Conservation (phyloP, 92 coral and sea anemone species). For the Epizoanthus ramosus region DNA sequence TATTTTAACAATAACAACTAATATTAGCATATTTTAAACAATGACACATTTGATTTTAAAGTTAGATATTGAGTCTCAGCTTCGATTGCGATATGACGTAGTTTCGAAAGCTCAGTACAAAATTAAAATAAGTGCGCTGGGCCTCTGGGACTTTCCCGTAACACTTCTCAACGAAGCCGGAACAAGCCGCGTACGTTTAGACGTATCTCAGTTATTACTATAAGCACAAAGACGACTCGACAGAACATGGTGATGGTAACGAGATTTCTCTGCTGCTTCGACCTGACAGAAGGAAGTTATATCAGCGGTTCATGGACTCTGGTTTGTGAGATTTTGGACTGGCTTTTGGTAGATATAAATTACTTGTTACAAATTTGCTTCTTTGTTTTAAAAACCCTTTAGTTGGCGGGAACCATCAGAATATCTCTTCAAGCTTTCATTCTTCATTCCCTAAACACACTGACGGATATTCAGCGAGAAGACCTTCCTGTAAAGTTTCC, state of each 20-base stretch:
- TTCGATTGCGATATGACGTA: neutral
- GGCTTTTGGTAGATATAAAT: neutral
- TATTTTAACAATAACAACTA: no score
- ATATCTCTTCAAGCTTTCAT: constrained; percentile 21
- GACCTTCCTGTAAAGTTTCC: constrained; percentile 36
- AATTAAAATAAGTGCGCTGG: neutral
- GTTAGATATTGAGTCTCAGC: no score
- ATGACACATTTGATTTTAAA: no score
- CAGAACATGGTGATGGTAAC: constrained; percentile 5
- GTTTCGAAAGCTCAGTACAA: constrained; percentile 24
- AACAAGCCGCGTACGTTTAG: neutral
- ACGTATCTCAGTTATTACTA: neutral
- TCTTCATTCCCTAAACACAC: constrained; percentile 3
- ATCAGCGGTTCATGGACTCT: constrained; percentile 39
- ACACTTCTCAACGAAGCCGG: neutral
- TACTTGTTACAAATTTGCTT: neutral
- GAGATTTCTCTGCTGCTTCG: constrained; percentile 40
- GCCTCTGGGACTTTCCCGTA: neutral
- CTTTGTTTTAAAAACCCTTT: neutral
- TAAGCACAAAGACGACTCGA: neutral
- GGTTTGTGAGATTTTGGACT: constrained; percentile 19
- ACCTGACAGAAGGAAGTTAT: constrained; percentile 28
- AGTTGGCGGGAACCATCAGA: constrained; percentile 36
- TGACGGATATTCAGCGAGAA: constrained; percentile 21
- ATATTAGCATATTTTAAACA: no score